Evolutionary conservation across 2,888 invertebrate genomes (phyloP).

Genomic region (Hylaea fasciaria): DNA sequence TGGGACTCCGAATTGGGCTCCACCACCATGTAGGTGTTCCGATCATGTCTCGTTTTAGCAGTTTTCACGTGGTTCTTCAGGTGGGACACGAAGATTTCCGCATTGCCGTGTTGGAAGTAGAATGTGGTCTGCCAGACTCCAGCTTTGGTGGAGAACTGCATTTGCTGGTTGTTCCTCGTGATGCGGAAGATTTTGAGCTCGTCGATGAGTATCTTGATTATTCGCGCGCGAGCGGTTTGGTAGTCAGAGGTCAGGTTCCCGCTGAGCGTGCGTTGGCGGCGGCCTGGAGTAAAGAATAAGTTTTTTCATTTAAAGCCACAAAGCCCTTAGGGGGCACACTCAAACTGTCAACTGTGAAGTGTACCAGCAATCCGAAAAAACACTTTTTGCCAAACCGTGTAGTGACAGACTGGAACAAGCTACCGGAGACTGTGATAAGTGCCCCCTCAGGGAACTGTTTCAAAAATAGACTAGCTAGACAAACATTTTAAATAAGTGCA

Average conservation of each 20-base stretch:
- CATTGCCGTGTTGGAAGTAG: slow-evolving; percentile 95
- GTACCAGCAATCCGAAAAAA: too few species aligned
- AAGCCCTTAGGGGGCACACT: too few species aligned
- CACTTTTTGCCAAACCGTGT: too few species aligned
- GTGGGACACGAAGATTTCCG: slow-evolving; percentile 88
- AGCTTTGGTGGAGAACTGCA: slow-evolving; percentile 75
- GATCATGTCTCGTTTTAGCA: slow-evolving; percentile 89
- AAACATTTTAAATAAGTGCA: too few species aligned
- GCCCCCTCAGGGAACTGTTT: too few species aligned
- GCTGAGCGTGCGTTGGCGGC: slow-evolving; percentile 86
- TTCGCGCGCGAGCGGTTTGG: slow-evolving; percentile 71
- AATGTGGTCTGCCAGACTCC: slow-evolving; percentile 90
- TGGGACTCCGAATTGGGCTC: slow-evolving; percentile 86
- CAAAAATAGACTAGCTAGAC: too few species aligned
- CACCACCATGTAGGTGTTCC: slow-evolving; percentile 86
- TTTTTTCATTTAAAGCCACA: too few species aligned
- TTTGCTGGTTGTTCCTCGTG: slow-evolving; percentile 73
- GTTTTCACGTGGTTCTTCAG: slow-evolving; percentile 87
- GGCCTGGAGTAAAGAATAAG: slow-evolving; percentile 74
- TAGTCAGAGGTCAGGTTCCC: slow-evolving; percentile 81
- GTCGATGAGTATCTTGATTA: slow-evolving; percentile 70
- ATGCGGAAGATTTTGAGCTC: slow-evolving; percentile 76
- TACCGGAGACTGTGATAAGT: too few species aligned
- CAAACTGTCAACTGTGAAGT: too few species aligned
- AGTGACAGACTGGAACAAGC: too few species aligned